A percentile compares a stretch with the other conserved stretches of the same genome.
These are phyloP conservation scores for Eulemur albifrons DNA, from an alignment of 2,797 vertebrate species.

Conservation along the genomic window DNA sequence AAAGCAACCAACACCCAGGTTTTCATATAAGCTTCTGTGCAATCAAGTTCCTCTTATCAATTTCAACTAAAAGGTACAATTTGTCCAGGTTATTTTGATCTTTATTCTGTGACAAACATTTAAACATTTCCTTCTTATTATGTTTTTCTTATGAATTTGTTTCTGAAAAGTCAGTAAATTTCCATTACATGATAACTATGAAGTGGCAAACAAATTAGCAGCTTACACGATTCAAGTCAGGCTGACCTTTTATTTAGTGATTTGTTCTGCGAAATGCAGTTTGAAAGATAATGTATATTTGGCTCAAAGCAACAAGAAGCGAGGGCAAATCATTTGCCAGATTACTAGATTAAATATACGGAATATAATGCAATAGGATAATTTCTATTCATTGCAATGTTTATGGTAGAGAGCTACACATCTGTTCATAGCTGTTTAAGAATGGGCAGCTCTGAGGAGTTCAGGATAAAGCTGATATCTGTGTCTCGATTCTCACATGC, in stretches of 20 bases:
- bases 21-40: background rate
- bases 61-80: background rate
- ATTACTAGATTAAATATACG: background rate
- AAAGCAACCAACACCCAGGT: background rate
- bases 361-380: background rate
- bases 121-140: constrained; percentile 50
- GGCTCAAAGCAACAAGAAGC: background rate
- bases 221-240: constrained; percentile 54
- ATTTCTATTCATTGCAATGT: background rate
- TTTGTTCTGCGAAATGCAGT: constrained; percentile 57
- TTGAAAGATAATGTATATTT: constrained; percentile 34
- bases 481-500: background rate
- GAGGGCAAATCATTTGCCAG: background rate
- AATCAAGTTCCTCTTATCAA: background rate
- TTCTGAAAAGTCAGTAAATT: constrained; percentile 65
- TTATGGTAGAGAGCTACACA: background rate
- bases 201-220: constrained; percentile 74
- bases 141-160: constrained; percentile 73
- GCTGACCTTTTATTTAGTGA: constrained; percentile 42
- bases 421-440: background rate
- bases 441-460: background rate
- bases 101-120: constrained; percentile 4
- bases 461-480: background rate
- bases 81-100: background rate
- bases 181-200: constrained; percentile 49